A percentile compares a stretch with the other conserved stretches of the same genome.
These are phyloP conservation scores for Cydia splendana DNA, from an alignment of 1,140 invertebrate genomes.

Conservation along the genomic window DNA sequence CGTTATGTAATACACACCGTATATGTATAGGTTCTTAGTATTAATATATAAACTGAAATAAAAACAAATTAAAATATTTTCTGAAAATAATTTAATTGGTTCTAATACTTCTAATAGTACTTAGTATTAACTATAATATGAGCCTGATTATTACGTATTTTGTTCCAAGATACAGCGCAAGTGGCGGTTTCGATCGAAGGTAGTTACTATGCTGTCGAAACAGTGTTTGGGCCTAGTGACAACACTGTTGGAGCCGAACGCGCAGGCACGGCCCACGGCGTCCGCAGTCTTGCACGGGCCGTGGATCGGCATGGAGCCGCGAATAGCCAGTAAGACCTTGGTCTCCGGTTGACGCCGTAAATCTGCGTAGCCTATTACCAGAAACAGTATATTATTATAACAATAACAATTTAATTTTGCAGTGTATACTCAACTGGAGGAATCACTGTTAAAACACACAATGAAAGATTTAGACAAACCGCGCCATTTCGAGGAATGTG, in stretches of 20 bases:
- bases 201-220: slow-evolving; percentile 72
- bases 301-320: slow-evolving; percentile 77
- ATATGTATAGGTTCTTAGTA: too few species aligned
- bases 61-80: too few species aligned
- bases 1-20: too few species aligned
- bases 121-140: not conserved
- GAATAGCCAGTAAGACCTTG: slow-evolving; percentile 63
- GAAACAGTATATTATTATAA: not conserved
- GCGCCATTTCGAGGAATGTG: not conserved
- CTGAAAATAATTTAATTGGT: too few species aligned
- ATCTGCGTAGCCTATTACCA: too few species aligned
- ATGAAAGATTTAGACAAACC: not conserved
- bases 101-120: too few species aligned
- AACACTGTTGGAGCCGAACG: slow-evolving; percentile 84
- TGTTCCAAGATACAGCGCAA: not conserved
- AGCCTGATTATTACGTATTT: not conserved
- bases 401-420: not conserved
- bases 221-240: slow-evolving; percentile 80
- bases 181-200: slow-evolving; percentile 81
- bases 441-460: not conserved
- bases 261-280: slow-evolving; percentile 63
- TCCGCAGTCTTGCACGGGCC: slow-evolving; percentile 63
- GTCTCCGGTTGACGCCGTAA: too few species aligned
- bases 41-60: too few species aligned
- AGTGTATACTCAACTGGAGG: not conserved